A percentile compares a stretch with the other conserved stretches of the same genome.
Evolutionary conservation across 2,797 vertebrate genomes (phyloP).

Genomic region (Gymnothorax reevesii): DNA sequence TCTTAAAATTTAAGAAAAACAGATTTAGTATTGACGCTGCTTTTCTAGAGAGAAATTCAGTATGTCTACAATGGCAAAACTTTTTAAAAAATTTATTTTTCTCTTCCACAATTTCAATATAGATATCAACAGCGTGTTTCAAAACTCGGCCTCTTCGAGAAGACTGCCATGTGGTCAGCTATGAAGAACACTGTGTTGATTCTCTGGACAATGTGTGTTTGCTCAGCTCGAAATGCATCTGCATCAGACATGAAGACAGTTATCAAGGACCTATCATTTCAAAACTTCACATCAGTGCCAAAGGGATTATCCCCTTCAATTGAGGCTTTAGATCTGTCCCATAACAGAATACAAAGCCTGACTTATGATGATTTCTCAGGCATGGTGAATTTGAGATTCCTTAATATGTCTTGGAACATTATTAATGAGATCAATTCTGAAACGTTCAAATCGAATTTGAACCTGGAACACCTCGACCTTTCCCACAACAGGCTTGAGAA

Average conservation of each 20-base stretch:
- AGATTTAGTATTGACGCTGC: neutral
- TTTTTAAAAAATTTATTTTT: neutral
- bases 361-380: slow-evolving; percentile 67
- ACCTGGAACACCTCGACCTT: slow-evolving; percentile 76
- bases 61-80: slow-evolving; percentile 22
- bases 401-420: slow-evolving; percentile 78
- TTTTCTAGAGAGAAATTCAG: slow-evolving; percentile 25
- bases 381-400: slow-evolving; percentile 59
- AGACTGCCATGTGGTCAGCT: slow-evolving; percentile 10
- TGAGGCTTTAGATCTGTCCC: slow-evolving; percentile 75
- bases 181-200: slow-evolving; percentile 43
- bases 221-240: slow-evolving; percentile 32
- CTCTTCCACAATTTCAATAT: neutral
- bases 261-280: slow-evolving; percentile 57
- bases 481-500: slow-evolving; percentile 75
- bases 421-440: slow-evolving; percentile 64
- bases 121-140: neutral
- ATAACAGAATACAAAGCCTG: slow-evolving; percentile 72
- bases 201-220: slow-evolving; percentile 45
- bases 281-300: slow-evolving; percentile 71
- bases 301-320: slow-evolving; percentile 55
- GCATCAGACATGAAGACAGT: slow-evolving; percentile 31
- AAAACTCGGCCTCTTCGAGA: neutral
- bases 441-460: slow-evolving; percentile 67
- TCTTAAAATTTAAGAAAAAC: neutral